A percentile compares a stretch with the other conserved stretches of the same genome.
Conservation (phyloP, 2,888 invertebrate species). For the Dorcus parallelipipedus region DNA sequence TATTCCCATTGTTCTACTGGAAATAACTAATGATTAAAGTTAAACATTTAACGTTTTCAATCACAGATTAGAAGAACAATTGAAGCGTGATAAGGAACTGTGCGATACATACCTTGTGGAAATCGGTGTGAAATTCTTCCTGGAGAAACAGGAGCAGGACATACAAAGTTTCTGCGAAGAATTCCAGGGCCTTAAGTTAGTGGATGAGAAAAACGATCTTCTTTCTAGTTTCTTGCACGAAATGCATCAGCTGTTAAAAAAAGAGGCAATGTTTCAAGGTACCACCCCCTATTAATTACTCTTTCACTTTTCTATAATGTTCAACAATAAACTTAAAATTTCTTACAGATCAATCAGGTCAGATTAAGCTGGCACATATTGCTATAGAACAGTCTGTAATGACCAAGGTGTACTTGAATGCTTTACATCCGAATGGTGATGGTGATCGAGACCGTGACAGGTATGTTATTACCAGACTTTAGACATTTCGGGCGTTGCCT, state of each 20-base stretch:
- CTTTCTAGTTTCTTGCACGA: constrained; percentile 77
- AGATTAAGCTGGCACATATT: constrained; percentile 72
- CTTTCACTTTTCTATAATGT: no score
- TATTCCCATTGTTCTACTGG: no score
- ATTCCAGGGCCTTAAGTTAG: constrained; percentile 73
- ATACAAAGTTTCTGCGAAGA: constrained; percentile 75
- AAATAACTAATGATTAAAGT: no score
- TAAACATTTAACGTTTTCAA: background rate
- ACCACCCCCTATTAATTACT: constrained; percentile 8
- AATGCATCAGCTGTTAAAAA: constrained; percentile 66
- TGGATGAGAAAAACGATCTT: constrained; percentile 89
- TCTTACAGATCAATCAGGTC: constrained; percentile 54
- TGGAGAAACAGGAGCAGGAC: constrained; percentile 71
- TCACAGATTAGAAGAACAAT: constrained; percentile 56
- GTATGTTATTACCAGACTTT: constrained; percentile 44
- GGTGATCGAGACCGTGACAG: constrained; percentile 90
- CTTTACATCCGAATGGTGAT: constrained; percentile 96
- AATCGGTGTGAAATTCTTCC: constrained; percentile 75
- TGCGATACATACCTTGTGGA: constrained; percentile 71
- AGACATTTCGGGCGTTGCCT: no score
- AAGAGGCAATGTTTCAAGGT: constrained; percentile 72
- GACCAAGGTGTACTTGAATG: constrained; percentile 81
- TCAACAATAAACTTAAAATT: constrained; percentile 1
- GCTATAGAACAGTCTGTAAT: constrained; percentile 91
- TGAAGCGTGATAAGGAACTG: constrained; percentile 67